Evolutionary conservation across 2,797 vertebrate species (phyloP).

Genomic region (Monodelphis domestica): DNA sequence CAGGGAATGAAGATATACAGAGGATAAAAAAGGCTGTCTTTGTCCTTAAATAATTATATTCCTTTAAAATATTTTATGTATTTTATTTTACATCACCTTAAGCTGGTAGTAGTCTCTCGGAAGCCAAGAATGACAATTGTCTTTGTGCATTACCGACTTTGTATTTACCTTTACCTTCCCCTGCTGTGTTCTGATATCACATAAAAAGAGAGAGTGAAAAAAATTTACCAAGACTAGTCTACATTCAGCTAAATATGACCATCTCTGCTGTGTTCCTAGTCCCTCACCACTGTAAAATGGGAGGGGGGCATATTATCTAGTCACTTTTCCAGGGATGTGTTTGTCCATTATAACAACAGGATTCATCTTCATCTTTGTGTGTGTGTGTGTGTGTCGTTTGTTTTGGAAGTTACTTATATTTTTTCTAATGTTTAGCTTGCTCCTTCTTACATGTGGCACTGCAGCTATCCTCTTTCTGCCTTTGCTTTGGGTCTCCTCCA

Average conservation of each 20-base stretch:
- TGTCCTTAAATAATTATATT: neutral
- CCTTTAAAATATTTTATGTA: neutral
- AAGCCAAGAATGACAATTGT: too few relatives aligned
- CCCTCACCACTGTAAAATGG: neutral
- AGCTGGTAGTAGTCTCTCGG: too few relatives aligned
- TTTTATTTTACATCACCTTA: neutral
- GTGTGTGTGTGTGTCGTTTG: too few relatives aligned
- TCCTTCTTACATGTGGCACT: neutral
- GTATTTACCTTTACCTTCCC: neutral
- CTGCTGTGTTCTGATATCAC: neutral
- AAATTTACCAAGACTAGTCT: neutral
- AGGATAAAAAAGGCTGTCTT: neutral
- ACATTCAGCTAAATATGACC: neutral
- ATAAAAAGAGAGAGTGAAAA: neutral
- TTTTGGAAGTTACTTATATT: neutral
- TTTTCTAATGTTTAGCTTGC: too few relatives aligned
- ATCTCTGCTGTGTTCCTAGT: neutral
- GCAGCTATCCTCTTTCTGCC: neutral
- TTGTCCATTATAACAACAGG: neutral
- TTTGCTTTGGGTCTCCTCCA: neutral
- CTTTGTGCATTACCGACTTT: neutral
- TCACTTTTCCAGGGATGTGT: neutral
- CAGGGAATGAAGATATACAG: neutral
- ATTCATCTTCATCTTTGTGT: neutral
- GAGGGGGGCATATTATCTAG: neutral